Evolutionary conservation across 2,113 vertebrate genomes (phyloP).

Genomic region (Sylvilagus bachmani): DNA sequence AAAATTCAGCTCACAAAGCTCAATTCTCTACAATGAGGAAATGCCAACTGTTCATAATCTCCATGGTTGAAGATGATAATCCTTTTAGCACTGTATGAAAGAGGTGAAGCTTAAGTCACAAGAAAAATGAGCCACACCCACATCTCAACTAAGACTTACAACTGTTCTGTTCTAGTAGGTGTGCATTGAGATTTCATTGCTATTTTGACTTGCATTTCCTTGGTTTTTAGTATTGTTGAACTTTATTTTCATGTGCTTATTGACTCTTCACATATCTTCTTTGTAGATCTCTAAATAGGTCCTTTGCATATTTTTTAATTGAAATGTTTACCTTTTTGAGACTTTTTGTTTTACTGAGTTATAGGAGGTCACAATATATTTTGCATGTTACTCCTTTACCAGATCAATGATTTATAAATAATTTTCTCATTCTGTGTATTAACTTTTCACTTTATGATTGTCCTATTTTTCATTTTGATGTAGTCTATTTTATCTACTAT

Average conservation of each 20-base stretch:
- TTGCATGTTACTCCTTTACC: neutral
- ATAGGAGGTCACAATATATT: neutral
- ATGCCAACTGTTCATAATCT: neutral
- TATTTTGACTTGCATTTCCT: neutral
- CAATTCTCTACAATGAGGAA: neutral
- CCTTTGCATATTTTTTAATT: neutral
- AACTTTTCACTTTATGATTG: conserved; percentile 11
- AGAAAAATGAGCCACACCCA: neutral
- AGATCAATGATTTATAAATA: conserved; percentile 3
- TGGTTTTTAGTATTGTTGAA: neutral
- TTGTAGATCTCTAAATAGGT: too few species aligned
- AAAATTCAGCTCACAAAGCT: neutral
- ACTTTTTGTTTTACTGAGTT: neutral
- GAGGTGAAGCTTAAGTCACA: neutral
- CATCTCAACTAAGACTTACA: neutral
- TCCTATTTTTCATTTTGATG: neutral
- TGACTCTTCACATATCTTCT: neutral
- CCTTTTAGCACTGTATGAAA: neutral
- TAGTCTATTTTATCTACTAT: neutral
- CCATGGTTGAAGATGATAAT: neutral
- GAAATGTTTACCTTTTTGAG: neutral
- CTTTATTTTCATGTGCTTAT: neutral
- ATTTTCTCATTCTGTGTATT: neutral
- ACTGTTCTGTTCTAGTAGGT: neutral
- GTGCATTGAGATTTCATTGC: neutral